Percentiles rank a stretch among this genome's conserved stretches.
These are phyloP conservation scores for Sminthurides bifidus DNA, from an alignment of 1,140 invertebrate species.

Conservation along the genomic window DNA sequence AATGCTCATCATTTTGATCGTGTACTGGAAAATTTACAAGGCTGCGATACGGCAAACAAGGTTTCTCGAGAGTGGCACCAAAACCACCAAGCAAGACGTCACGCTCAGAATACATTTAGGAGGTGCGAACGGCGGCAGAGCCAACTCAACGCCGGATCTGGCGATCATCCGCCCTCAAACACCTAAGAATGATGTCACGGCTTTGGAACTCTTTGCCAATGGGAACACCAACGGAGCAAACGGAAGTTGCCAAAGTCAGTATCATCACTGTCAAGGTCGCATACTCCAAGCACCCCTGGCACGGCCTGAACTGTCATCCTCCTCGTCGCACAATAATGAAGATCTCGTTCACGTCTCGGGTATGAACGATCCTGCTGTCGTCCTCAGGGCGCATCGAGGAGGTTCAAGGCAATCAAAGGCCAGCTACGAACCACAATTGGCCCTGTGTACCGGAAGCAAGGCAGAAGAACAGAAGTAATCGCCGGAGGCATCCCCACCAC, in stretches of 20 bases:
- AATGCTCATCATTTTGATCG: slow-evolving; percentile 51
- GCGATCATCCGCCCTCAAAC: slow-evolving; percentile 6
- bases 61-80: slow-evolving; percentile 40
- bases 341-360: not conserved
- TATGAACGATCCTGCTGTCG: slow-evolving; percentile 18
- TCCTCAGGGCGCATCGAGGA: slow-evolving; percentile 32
- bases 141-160: slow-evolving; percentile 24
- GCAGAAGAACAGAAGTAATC: not conserved
- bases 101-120: slow-evolving; percentile 40
- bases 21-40: slow-evolving; percentile 58
- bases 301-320: slow-evolving; percentile 24
- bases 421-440: slow-evolving; percentile 12
- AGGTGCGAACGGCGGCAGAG: slow-evolving; percentile 16
- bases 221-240: too few species aligned
- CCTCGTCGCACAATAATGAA: slow-evolving; percentile 22
- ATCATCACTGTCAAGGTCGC: slow-evolving; percentile 1
- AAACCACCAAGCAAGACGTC: slow-evolving; percentile 40
- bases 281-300: slow-evolving; percentile 13
- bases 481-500: not conserved
- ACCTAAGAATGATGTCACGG: slow-evolving; percentile 15
- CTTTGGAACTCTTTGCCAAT: too few species aligned
- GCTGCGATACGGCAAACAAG: slow-evolving; percentile 49
- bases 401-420: slow-evolving; percentile 22
- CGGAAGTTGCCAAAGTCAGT: not conserved
- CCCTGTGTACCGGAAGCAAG: not conserved